A percentile compares a stretch with the other conserved stretches of the same genome.
Evolutionary conservation across 2,113 vertebrate species (phyloP).

Genomic region (Eurystomus gularis): DNA sequence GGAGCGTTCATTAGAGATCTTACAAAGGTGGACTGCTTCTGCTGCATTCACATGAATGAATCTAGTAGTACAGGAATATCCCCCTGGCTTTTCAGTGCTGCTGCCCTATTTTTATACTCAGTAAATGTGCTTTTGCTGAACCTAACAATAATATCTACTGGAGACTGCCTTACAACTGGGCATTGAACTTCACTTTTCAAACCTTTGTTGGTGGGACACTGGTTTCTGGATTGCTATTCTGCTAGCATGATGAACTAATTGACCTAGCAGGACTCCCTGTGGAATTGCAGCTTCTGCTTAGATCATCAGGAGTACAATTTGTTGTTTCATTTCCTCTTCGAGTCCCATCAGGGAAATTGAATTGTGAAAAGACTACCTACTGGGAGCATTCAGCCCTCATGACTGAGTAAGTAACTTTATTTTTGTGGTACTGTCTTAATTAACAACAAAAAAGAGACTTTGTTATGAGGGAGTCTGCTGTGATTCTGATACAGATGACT

Average conservation of each 20-base stretch:
- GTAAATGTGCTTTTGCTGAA: slow-evolving; percentile 7
- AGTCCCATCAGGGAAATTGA: slow-evolving; percentile 73
- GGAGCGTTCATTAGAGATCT: neutral
- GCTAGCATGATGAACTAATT: slow-evolving; percentile 74
- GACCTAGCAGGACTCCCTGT: slow-evolving; percentile 70
- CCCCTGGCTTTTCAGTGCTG: neutral
- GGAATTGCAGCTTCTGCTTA: slow-evolving; percentile 74
- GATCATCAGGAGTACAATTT: slow-evolving; percentile 76
- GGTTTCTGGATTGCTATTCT: slow-evolving; percentile 63
- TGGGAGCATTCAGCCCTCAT: slow-evolving; percentile 71
- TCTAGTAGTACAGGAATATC: neutral
- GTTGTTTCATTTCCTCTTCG: slow-evolving; percentile 79
- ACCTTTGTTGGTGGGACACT: slow-evolving; percentile 42
- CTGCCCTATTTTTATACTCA: neutral
- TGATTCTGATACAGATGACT: slow-evolving; percentile 69
- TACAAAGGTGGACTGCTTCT: slow-evolving; percentile 20
- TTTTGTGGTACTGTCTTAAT: slow-evolving; percentile 76
- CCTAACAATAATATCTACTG: slow-evolving; percentile 28
- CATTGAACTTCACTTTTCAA: slow-evolving; percentile 38
- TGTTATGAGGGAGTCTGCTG: slow-evolving; percentile 63
- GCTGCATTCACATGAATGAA: slow-evolving; percentile 1
- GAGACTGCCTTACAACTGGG: slow-evolving; percentile 8
- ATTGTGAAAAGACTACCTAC: slow-evolving; percentile 76
- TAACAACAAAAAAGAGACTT: slow-evolving; percentile 73
- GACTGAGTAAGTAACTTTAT: slow-evolving; percentile 74